Conservation (phyloP, 2,113 vertebrate species). For the Lutjanus erythropterus region DNA sequence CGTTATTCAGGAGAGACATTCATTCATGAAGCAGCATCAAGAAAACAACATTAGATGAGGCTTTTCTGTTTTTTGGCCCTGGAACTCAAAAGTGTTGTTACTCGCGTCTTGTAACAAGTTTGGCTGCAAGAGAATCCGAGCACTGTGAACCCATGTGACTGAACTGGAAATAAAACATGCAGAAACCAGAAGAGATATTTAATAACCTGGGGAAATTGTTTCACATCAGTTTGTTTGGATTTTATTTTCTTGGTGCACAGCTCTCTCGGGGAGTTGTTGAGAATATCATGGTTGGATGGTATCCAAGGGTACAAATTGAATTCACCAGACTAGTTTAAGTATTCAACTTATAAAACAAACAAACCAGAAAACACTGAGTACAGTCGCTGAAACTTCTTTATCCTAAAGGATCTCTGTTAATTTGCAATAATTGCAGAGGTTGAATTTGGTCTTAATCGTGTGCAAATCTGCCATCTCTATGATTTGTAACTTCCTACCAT, state of each 20-base stretch:
- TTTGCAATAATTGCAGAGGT: too few species aligned
- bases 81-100: slow-evolving; percentile 6
- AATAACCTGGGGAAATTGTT: background rate
- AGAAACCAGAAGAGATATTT: background rate
- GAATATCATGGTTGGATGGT: background rate
- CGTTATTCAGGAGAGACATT: slow-evolving; percentile 48
- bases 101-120: background rate
- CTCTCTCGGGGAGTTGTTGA: too few species aligned
- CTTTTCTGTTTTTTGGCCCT: background rate
- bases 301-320: background rate
- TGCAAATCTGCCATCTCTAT: too few species aligned
- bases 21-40: slow-evolving; percentile 36
- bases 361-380: too few species aligned
- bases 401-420: too few species aligned
- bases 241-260: too few species aligned
- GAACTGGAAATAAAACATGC: background rate
- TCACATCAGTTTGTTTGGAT: background rate
- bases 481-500: too few species aligned
- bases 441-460: too few species aligned
- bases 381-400: too few species aligned
- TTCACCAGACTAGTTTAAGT: too few species aligned
- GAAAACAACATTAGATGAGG: slow-evolving; percentile 31
- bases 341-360: too few species aligned
- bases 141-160: background rate
- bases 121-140: background rate